Evolutionary conservation across 2,888 invertebrate genomes (phyloP).

Genomic region (Luffia ferchaultella): DNA sequence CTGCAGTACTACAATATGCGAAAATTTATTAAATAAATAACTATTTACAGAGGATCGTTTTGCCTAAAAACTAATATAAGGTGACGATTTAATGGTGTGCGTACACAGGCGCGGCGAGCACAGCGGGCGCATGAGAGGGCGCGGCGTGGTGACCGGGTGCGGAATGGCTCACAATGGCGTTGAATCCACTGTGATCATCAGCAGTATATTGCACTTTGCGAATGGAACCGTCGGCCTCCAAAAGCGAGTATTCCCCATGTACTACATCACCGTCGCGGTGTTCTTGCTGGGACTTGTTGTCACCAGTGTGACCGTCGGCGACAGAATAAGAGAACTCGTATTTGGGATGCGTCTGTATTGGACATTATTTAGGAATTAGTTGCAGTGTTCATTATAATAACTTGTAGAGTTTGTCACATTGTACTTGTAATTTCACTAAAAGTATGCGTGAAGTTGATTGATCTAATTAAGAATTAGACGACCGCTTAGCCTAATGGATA

Average conservation of each 20-base stretch:
- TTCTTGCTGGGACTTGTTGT: slow-evolving; percentile 68
- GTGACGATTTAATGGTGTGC: slow-evolving; percentile 1
- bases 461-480: no score
- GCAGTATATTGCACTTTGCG: slow-evolving; percentile 62
- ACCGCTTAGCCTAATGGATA: no score
- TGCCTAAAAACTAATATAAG: neutral
- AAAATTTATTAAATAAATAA: slow-evolving; percentile 3
- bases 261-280: slow-evolving; percentile 69
- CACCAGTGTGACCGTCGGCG: slow-evolving; percentile 64
- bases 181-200: slow-evolving; percentile 60
- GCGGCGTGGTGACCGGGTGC: slow-evolving; percentile 26
- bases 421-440: no score
- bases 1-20: no score
- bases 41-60: slow-evolving; percentile 2
- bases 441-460: no score
- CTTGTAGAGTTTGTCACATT: no score
- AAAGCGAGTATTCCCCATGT: slow-evolving; percentile 56
- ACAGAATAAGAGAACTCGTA: slow-evolving; percentile 66
- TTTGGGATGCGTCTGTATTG: slow-evolving; percentile 52
- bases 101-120: slow-evolving; percentile 3
- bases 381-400: neutral
- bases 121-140: slow-evolving; percentile 6
- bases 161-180: slow-evolving; percentile 47
- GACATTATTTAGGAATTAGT: neutral
- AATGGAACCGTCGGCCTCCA: slow-evolving; percentile 60